Evolutionary conservation across 1,140 invertebrate species (phyloP), one percentile per base, ranked within the genome.

Genomic region (Nymphalis io): DNA sequence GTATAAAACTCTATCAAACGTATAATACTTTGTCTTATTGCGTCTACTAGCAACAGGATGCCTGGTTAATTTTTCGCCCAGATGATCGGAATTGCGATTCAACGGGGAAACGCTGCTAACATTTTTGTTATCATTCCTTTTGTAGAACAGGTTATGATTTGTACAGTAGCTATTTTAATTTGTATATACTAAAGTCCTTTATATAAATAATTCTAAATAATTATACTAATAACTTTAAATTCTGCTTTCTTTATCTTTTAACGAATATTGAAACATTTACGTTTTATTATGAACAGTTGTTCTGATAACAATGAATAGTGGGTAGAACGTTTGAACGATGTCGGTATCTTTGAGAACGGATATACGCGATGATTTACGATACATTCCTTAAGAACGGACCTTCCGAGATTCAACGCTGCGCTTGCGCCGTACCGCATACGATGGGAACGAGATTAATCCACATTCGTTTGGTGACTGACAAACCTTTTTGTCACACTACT

Each of bases 371-470:
- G 87, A 85, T 86, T 84, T 87, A 87, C 74, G 79, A 69, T 71
- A 74, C 84, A 89, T 87, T 89, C 85, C 84, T 81, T 73, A 63
- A 60, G 55, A 65, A 62, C 63, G 51, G 53, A 63, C 61, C 68
- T 74, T 63, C 70, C 18, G 70, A 72, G 62, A 21, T 64, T 68
- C 48, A 75, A 69, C 70, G 75, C 59, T 72, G 75, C 73, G 79
- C 60, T 72, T 75, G 75, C 74, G 64, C 72, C 55, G 65, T 15
- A 33, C 27, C 27, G 27, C 6, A 33, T 33, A 48, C 33, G 73
- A 69, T 81, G 83, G 82, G 81, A 86, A 82, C 76, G 33, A 80
- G 76, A 83, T 86, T 85, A 84, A 74, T 80, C 78, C 78, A 75
- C 74, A 80, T 79, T 77, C 68, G 61, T 73, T 69, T 63, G 78